Base-by-base conservation (phyloP, 1,140 invertebrate genomes). In the Amphibalanus amphitrite region DNA sequence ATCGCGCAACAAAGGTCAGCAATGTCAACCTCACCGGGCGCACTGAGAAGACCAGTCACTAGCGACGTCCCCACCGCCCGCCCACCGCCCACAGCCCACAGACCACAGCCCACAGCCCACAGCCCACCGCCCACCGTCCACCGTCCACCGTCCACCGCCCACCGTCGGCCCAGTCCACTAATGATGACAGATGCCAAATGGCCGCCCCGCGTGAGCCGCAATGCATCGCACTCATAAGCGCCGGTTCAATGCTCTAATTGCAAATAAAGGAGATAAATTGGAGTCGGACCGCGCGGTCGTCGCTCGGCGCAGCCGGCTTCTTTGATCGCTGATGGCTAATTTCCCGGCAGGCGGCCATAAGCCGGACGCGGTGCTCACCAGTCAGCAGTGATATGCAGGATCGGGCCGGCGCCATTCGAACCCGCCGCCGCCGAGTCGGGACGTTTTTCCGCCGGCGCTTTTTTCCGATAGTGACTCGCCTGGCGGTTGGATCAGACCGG, bases 191-290 rank as follows among this genome's bases (percentile, higher is more conserved):
- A 59, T 59, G 17, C 47, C 13, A 23, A 20, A 13, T 23, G 47
- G 47, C 47, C 47, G 47, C 47, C 47, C 47, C 47, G 47, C 47
- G 20, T 59, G 47, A 23, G 47, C 17, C 13, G 13, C 13, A 59
- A 59, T 59, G 47, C 47, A 59, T 59, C 47, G 47, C 47, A 59
- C 13, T 59, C 47, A 59, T 59, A 59, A 59, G 47, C 47, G 47
- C 47, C 1, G 47, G 47, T 23, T 59, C 47, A 59, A 59, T 59
- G 47, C 13, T 59, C 47, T 59, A 59, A 59, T 59, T 59, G 47
- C 47, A 59, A 59, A 59, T 59, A 59, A 59, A 59, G 47, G 47
- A 59, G 47, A 59, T 59, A 59, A 59, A 59, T 59, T 59, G 47
- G 47, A 1, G 47, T 20, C 47, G 47, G 20, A 23, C 47, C 1